Percentiles rank a stretch among this genome's conserved stretches.
Conservation (phyloP, 2,113 vertebrate genomes). For the Thomomys bottae region DNA sequence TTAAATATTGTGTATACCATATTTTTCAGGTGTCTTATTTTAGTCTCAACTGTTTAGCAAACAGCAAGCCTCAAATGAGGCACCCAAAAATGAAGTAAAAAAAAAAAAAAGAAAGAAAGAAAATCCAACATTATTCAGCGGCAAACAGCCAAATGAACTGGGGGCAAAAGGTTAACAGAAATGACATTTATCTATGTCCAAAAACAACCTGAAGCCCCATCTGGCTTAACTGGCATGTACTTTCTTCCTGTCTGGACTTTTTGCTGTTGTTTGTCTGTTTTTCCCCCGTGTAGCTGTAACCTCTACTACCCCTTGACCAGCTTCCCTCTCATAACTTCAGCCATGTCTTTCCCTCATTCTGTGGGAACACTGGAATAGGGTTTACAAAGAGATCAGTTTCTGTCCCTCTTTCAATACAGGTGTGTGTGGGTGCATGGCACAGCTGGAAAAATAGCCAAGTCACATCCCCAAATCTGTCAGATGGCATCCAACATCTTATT, state of each 20-base stretch:
- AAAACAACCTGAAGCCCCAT: neutral
- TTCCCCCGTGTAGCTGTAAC: constrained; percentile 13
- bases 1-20: constrained; percentile 28
- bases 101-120: neutral
- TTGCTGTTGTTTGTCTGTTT: neutral
- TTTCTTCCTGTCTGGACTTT: constrained; percentile 24
- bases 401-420: neutral
- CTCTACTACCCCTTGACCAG: neutral
- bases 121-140: constrained; percentile 38
- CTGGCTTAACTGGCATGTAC: neutral
- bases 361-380: neutral
- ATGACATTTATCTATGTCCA: neutral
- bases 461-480: constrained; percentile 65
- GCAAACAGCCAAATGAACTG: constrained; percentile 3
- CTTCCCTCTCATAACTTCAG: neutral
- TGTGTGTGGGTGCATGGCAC: constrained; percentile 1
- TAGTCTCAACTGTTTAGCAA: constrained; percentile 60
- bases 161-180: constrained; percentile 6
- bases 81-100: constrained; percentile 16
- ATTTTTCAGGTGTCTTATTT: constrained; percentile 50
- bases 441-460: constrained; percentile 60
- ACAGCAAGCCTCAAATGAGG: constrained; percentile 44
- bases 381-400: constrained; percentile 36
- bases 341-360: neutral
- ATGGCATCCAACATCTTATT: constrained; percentile 64